These are phyloP conservation scores for Helicoverpa armigera DNA, from an alignment of 1,140 invertebrate genomes.

Conservation along the genomic window DNA sequence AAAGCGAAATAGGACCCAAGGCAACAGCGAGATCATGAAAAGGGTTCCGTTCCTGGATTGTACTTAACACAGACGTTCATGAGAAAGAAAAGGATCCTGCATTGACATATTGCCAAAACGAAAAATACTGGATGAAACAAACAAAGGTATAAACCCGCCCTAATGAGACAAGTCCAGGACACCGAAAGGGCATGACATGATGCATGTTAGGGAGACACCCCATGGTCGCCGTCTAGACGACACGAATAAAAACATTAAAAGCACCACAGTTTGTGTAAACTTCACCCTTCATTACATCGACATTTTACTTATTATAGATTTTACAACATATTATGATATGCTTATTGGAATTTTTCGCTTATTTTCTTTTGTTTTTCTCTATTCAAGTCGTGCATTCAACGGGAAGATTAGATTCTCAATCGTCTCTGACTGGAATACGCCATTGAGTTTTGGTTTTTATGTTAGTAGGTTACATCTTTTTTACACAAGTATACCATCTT, in stretches of 20 bases:
- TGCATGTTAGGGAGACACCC: constrained; percentile 39
- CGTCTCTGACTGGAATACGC: too few species aligned
- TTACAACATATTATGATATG: background rate
- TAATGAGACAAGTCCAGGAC: constrained; percentile 13
- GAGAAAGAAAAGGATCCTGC: background rate
- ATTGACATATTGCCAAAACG: background rate
- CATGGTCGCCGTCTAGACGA: constrained; percentile 54
- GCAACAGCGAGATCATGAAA: too few species aligned
- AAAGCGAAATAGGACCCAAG: too few species aligned
- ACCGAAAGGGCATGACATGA: constrained; percentile 31
- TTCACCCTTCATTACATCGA: background rate
- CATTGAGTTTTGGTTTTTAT: too few species aligned
- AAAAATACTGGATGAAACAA: background rate
- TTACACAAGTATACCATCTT: too few species aligned
- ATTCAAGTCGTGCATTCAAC: too few species aligned
- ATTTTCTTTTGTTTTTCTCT: too few species aligned
- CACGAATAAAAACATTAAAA: constrained; percentile 37
- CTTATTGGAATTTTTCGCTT: too few species aligned
- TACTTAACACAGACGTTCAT: too few species aligned
- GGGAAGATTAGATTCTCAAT: too few species aligned
- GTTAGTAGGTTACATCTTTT: too few species aligned
- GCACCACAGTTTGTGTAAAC: background rate
- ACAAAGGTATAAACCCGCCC: background rate
- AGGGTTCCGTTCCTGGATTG: too few species aligned
- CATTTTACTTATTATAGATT: background rate